Evolutionary conservation across 2,888 invertebrate genomes (phyloP).

Genomic region (Lottia gigantea): DNA sequence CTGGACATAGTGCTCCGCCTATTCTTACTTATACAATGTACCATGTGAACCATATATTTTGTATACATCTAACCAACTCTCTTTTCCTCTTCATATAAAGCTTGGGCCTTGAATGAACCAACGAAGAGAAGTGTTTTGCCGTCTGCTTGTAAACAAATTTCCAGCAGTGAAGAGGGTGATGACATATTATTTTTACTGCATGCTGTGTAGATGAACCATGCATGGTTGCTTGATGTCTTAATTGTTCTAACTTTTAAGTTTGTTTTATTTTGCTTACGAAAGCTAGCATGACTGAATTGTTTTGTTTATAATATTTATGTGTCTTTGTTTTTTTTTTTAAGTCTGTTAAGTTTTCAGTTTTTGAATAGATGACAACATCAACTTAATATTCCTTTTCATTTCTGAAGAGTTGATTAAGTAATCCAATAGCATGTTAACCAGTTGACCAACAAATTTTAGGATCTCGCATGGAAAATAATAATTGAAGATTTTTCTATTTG

Average conservation of each 20-base stretch:
- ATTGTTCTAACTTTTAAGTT: not conserved
- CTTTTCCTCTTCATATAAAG: constrained; percentile 33
- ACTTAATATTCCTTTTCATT: too few relatives aligned
- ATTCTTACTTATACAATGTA: too few relatives aligned
- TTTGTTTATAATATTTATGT: constrained; percentile 5
- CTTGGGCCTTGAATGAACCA: constrained; percentile 59
- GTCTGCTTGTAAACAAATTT: constrained; percentile 32
- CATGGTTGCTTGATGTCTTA: constrained; percentile 10
- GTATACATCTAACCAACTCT: constrained; percentile 12
- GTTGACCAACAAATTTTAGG: too few relatives aligned
- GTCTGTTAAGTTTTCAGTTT: not conserved
- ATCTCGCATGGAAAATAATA: too few relatives aligned
- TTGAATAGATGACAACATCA: not conserved
- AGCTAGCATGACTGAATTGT: not conserved
- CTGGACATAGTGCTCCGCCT: too few relatives aligned
- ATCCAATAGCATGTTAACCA: too few relatives aligned
- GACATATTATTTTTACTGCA: constrained; percentile 23
- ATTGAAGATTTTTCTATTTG: too few relatives aligned
- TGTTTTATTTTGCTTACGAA: not conserved
- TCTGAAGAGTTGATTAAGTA: too few relatives aligned
- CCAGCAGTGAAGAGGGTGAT: constrained; percentile 42
- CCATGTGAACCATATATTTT: too few relatives aligned
- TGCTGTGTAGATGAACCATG: not conserved
- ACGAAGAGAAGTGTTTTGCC: constrained; percentile 41
- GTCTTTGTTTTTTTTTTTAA: constrained; percentile 6